Evolutionary conservation across 2,797 vertebrate genomes (phyloP).

Genomic region (Monodelphis domestica): DNA sequence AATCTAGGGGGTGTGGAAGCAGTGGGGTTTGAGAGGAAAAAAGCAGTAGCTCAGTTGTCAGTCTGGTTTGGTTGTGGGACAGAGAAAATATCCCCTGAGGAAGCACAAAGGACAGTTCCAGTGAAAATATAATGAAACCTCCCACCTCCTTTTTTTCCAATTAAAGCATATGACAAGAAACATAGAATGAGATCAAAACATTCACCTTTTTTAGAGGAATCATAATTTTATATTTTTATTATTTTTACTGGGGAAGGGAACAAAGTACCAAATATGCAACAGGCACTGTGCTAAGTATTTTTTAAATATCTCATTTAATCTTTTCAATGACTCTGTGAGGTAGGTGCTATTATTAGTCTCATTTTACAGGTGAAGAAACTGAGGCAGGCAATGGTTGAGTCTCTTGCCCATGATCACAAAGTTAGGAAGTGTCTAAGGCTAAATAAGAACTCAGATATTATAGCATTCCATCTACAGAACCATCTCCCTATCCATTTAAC

Average conservation of each 20-base stretch:
- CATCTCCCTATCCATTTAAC: not conserved
- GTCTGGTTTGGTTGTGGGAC: not conserved
- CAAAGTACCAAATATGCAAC: not conserved
- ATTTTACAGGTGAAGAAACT: not conserved
- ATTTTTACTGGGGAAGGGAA: not conserved
- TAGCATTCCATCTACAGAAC: not conserved
- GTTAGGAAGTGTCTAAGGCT: not conserved
- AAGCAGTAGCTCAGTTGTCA: not conserved
- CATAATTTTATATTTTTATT: not conserved
- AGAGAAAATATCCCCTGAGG: no score
- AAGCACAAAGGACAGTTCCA: not conserved
- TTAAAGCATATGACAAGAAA: not conserved
- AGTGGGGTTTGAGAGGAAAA: not conserved
- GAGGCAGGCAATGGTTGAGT: not conserved
- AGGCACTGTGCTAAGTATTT: not conserved
- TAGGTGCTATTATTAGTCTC: not conserved
- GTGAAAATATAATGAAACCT: not conserved
- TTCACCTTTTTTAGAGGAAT: not conserved
- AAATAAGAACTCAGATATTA: not conserved
- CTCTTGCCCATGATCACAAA: not conserved
- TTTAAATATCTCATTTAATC: not conserved
- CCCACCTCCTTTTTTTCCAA: not conserved
- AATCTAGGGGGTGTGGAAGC: not conserved
- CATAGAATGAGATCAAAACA: not conserved
- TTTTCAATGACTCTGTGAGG: not conserved